phyloP scores from a whole-genome alignment of 2,797 vertebrate species.

The Phoeniculus purpureus region DNA sequence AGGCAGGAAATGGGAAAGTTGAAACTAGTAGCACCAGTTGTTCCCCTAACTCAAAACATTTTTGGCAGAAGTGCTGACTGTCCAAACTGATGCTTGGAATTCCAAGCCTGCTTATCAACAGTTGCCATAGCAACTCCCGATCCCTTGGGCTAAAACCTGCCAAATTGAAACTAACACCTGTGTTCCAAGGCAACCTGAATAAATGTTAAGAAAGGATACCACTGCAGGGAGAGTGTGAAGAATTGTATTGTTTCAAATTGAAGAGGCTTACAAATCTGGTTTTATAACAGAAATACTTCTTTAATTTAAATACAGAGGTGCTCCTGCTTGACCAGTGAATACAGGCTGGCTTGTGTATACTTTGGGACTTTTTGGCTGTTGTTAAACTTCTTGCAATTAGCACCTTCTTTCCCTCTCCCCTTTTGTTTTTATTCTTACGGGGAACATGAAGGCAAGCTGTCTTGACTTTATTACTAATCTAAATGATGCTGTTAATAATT shows the following conservation, averaged over 20 bases:
- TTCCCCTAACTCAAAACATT: too few relatives aligned
- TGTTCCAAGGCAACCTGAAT: neutral
- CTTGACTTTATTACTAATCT: neutral
- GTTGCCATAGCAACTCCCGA: too few relatives aligned
- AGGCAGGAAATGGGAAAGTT: too few relatives aligned
- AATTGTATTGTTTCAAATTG: neutral
- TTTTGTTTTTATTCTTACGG: neutral
- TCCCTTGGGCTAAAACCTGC: too few relatives aligned
- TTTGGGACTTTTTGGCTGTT: neutral
- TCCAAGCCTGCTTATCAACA: too few relatives aligned
- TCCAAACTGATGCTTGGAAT: too few relatives aligned
- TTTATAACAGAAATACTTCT: neutral
- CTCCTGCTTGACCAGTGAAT: neutral
- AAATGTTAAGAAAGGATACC: neutral
- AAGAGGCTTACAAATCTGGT: neutral
- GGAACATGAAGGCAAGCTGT: neutral
- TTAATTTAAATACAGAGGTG: neutral
- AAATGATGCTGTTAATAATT: neutral
- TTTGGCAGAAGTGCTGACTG: too few relatives aligned
- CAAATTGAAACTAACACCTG: neutral
- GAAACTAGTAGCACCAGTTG: too few relatives aligned
- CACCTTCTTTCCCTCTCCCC: neutral
- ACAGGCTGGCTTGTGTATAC: neutral
- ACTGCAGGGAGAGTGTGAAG: neutral
- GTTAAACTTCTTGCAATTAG: neutral